phyloP scores from a whole-genome alignment of 2,797 vertebrate genomes.

The Dromococcyx pavoninus region DNA sequence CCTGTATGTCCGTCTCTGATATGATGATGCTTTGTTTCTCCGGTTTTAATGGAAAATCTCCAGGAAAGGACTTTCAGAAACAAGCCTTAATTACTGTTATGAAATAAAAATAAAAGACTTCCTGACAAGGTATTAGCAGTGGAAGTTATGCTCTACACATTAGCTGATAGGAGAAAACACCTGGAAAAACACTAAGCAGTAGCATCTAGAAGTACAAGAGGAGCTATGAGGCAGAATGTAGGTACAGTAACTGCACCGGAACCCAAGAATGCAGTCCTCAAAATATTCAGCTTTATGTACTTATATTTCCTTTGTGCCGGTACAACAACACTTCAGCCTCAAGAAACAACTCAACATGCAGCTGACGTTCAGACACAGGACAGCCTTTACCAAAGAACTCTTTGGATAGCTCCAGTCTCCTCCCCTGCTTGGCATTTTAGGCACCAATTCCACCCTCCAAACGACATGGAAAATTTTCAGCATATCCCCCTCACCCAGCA shows the following conservation, averaged over 20 bases:
- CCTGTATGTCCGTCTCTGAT: neutral
- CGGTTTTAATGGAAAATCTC: neutral
- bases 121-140: neutral
- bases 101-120: neutral
- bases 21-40: neutral
- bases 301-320: neutral
- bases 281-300: neutral
- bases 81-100: neutral
- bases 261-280: neutral
- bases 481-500: neutral
- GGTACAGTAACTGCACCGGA: neutral
- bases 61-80: neutral
- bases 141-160: neutral
- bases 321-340: neutral
- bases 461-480: neutral
- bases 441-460: conserved; percentile 20
- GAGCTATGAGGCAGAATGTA: neutral
- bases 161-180: neutral
- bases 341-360: neutral
- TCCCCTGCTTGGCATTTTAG: conserved; percentile 10
- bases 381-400: neutral
- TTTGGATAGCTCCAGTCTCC: conserved; percentile 24
- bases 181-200: neutral
- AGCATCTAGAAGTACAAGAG: neutral
- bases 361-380: neutral